A percentile compares a stretch with the other conserved stretches of the same genome.
These are phyloP conservation scores for Alosa sapidissima DNA, from an alignment of 2,797 vertebrate genomes.

Conservation along the genomic window DNA sequence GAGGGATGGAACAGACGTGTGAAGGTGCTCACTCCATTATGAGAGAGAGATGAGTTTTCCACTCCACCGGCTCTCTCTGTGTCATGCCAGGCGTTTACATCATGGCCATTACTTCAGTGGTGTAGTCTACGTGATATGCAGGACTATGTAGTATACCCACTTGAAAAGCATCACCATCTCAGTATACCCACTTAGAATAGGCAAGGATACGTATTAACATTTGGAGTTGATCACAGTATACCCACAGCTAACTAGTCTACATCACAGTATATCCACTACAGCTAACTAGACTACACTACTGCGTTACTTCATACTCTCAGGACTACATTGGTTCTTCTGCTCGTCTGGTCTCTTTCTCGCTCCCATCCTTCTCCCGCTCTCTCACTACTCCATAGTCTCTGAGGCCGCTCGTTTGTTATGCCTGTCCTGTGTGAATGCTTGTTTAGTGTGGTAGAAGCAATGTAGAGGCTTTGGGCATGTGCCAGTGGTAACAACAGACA, in stretches of 20 bases:
- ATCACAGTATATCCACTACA: too few species aligned
- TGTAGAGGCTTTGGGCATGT: background rate
- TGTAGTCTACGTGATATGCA: too few species aligned
- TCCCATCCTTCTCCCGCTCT: background rate
- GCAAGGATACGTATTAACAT: too few species aligned
- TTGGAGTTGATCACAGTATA: too few species aligned
- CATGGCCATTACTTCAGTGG: background rate
- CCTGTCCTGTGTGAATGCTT: background rate
- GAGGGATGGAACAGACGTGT: background rate
- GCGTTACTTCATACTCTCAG: background rate
- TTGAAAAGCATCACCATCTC: too few species aligned
- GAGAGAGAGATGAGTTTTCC: constrained; percentile 18
- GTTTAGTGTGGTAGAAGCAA: background rate
- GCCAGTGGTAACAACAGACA: background rate
- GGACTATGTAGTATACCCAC: too few species aligned
- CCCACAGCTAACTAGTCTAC: too few species aligned
- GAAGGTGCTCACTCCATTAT: constrained; percentile 3
- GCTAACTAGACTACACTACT: too few species aligned
- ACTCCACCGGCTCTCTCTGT: background rate
- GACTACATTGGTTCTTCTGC: background rate
- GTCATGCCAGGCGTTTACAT: background rate
- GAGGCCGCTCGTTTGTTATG: background rate
- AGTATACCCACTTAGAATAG: too few species aligned
- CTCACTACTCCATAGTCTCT: background rate
- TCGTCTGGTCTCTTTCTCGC: background rate